Conservation (phyloP, 2,888 invertebrate genomes). For the Zygothrica quintamaculata region DNA sequence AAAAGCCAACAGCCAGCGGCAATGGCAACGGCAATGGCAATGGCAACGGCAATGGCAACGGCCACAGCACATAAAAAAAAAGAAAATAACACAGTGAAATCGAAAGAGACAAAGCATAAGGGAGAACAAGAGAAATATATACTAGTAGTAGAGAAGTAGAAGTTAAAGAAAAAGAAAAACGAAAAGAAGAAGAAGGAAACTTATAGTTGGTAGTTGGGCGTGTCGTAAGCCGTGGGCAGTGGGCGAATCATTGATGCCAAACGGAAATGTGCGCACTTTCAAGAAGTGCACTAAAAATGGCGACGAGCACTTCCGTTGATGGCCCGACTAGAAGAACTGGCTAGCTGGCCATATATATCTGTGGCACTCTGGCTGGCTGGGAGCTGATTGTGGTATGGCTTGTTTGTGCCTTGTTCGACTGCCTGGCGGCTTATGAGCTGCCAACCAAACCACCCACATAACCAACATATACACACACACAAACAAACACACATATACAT, state of each 20-base stretch:
- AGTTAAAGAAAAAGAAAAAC: neutral
- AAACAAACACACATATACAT: slow-evolving; percentile 12
- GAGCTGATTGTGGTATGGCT: slow-evolving; percentile 33
- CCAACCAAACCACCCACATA: slow-evolving; percentile 1
- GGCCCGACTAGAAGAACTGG: slow-evolving; percentile 43
- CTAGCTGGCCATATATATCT: slow-evolving; percentile 23
- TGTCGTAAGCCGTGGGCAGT: slow-evolving; percentile 33
- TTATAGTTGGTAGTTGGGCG: slow-evolving; percentile 23
- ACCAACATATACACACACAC: slow-evolving; percentile 3
- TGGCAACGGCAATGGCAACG: slow-evolving; percentile 19
- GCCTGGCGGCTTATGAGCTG: slow-evolving; percentile 19
- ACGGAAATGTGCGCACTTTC: slow-evolving; percentile 81
- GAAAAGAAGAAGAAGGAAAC: slow-evolving; percentile 7
- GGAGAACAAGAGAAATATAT: slow-evolving; percentile 8
- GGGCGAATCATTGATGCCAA: slow-evolving; percentile 79
- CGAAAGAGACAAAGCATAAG: neutral
- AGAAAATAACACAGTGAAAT: neutral
- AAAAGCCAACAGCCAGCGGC: slow-evolving; percentile 45
- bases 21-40: too few species aligned
- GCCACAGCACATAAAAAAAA: slow-evolving; percentile 35
- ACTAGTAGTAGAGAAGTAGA: too few species aligned
- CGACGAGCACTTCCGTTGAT: slow-evolving; percentile 80
- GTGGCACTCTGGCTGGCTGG: slow-evolving; percentile 5
- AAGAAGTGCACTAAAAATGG: slow-evolving; percentile 80
- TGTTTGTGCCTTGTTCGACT: slow-evolving; percentile 42